phyloP scores from a whole-genome alignment of 2,797 vertebrate genomes.

The Tenualosa ilisha region DNA sequence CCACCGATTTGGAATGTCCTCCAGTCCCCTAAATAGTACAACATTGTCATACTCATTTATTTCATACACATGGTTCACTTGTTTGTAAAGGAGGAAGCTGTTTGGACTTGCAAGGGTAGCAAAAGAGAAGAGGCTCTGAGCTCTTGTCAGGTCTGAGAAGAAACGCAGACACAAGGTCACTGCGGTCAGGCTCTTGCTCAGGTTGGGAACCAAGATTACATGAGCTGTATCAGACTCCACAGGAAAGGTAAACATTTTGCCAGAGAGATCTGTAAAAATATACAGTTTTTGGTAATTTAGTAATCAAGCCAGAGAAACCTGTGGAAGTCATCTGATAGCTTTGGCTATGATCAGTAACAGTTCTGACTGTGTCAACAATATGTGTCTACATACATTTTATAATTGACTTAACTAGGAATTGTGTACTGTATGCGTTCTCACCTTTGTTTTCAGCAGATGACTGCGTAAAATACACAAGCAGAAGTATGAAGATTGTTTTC shows the following conservation, averaged over 20 bases:
- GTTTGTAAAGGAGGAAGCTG: neutral
- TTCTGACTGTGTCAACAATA: neutral
- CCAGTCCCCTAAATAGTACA: neutral
- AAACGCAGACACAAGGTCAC: neutral
- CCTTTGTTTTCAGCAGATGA: neutral
- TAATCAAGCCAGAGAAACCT: constrained; percentile 33
- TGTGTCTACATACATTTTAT: neutral
- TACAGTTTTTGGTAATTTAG: constrained; percentile 34
- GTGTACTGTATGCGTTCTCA: neutral
- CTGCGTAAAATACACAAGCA: neutral
- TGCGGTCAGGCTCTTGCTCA: neutral
- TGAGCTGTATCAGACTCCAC: constrained; percentile 16
- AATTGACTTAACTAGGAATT: neutral
- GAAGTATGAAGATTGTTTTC: neutral
- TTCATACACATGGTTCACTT: neutral
- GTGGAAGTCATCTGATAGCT: constrained; percentile 5
- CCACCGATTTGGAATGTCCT: neutral
- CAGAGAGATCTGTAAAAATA: constrained; percentile 50
- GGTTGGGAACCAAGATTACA: neutral
- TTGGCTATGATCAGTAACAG: neutral
- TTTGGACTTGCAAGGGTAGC: neutral
- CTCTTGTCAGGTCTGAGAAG: neutral
- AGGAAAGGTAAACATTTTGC: constrained; percentile 1
- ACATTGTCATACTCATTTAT: neutral
- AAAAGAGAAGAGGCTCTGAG: neutral